Base-by-base conservation (phyloP, 1,140 invertebrate species). In the Harpegnathos saltator region DNA sequence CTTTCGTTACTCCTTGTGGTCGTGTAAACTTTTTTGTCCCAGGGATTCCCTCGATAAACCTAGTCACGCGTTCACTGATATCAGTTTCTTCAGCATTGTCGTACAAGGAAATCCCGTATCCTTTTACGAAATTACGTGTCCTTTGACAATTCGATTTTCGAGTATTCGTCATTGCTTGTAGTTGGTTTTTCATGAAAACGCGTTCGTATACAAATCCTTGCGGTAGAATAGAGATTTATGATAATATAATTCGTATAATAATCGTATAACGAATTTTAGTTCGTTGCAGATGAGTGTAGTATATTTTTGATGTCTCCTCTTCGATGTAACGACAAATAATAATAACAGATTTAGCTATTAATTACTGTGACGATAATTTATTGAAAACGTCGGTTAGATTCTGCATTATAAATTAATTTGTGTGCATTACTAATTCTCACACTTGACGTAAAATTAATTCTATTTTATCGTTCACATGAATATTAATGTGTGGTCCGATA, bases 221-320 rank as follows among this genome's bases (percentile, higher is more conserved):
- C 15, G 48, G 24, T 17, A 7, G 50, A 52, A 68, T 68, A 52
- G 29, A 68, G 29, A 68, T 68, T 26, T 68, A 48, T 50, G 24
- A 50, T 68, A 26, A 17, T 50, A 1, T 24, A 44, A 22, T 9
- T 22, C 22, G 22, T 11, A 50, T 26, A n/a, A n/a, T n/a, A 50
- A 2, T 7, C 7, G 33, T 33, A 7, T 7, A 33, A 33, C 7
- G 7, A 3, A 3, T 33, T 7, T 33, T 33, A 33, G 33, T 33
- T 33, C 33, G 33, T 7, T 33, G 33, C 33, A 33, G 33, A 33
- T 33, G 33, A 33, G 33, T 1, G 33, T 33, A 33, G n/a, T n/a
- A n/a, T n/a, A n/a, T n/a, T n/a, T n/a, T n/a, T n/a, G n/a, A n/a
- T n/a, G n/a, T n/a, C n/a, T n/a, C n/a, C n/a, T n/a, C n/a, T 33